Evolutionary conservation across 2,113 vertebrate genomes (phyloP).

Genomic region (Triplophysa tibetana): DNA sequence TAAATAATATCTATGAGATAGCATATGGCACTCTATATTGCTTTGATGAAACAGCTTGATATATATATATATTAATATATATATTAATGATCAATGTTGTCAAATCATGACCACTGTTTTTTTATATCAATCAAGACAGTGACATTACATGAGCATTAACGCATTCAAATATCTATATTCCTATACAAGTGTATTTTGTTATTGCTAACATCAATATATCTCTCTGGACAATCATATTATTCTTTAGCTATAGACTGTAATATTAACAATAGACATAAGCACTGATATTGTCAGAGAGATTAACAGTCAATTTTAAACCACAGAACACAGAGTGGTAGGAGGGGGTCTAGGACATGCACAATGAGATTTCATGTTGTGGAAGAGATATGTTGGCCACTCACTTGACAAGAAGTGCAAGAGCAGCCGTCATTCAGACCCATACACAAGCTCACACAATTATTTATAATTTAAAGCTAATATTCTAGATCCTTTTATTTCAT

Average conservation of each 20-base stretch:
- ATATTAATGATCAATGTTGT: constrained; percentile 36
- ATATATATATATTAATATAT: no score
- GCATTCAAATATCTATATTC: constrained; percentile 73
- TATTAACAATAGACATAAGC: constrained; percentile 55
- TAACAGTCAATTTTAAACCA: constrained; percentile 70
- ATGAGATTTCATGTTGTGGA: constrained; percentile 51
- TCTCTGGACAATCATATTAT: constrained; percentile 60
- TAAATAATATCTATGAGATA: neutral
- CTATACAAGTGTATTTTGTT: constrained; percentile 64
- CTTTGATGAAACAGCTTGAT: constrained; percentile 62
- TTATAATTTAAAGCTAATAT: constrained; percentile 37
- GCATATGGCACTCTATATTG: constrained; percentile 70
- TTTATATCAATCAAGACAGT: constrained; percentile 38
- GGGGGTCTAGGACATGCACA: constrained; percentile 68
- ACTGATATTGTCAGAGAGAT: constrained; percentile 60
- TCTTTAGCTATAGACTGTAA: constrained; percentile 44
- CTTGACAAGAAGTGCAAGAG: constrained; percentile 54
- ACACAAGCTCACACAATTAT: constrained; percentile 57
- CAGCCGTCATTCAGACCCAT: constrained; percentile 54
- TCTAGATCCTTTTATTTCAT: constrained; percentile 44
- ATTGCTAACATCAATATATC: constrained; percentile 75
- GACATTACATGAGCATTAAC: constrained; percentile 58
- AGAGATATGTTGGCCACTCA: constrained; percentile 51
- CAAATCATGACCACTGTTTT: constrained; percentile 25
- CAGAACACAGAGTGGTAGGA: constrained; percentile 47